phyloP scores from a whole-genome alignment of 1,140 invertebrate species.

The Vanessa tameamea region DNA sequence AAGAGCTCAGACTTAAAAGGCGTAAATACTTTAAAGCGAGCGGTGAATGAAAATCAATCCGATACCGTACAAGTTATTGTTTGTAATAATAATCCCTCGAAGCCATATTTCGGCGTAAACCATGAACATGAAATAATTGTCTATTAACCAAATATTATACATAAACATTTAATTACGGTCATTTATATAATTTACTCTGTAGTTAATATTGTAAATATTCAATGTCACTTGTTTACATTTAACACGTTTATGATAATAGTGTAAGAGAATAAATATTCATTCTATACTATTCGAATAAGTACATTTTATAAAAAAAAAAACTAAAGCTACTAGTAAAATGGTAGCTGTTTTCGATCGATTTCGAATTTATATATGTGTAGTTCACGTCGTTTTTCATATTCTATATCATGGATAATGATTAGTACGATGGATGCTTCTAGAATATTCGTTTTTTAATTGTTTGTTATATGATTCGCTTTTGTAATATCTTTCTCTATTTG shows the following conservation, averaged over 20 bases:
- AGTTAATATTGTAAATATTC: constrained; percentile 56
- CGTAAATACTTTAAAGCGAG: constrained; percentile 2
- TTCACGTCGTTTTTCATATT: constrained; percentile 25
- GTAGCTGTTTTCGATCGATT: constrained; percentile 33
- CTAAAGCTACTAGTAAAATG: constrained; percentile 14
- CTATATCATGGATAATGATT: constrained; percentile 11
- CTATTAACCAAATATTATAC: constrained; percentile 73
- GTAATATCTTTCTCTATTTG: background rate
- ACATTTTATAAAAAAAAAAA: constrained; percentile 6
- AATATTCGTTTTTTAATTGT: constrained; percentile 1
- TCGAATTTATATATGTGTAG: constrained; percentile 38
- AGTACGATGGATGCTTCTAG: background rate
- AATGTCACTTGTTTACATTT: constrained; percentile 36
- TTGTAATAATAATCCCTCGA: constrained; percentile 54
- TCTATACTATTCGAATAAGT: constrained; percentile 11
- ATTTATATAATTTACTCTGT: constrained; percentile 37
- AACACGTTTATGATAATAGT: constrained; percentile 23
- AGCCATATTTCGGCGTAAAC: constrained; percentile 46
- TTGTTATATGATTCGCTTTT: background rate
- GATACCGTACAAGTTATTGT: constrained; percentile 31
- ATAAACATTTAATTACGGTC: constrained; percentile 49
- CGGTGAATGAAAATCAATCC: constrained; percentile 25
- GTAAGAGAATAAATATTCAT: constrained; percentile 1
- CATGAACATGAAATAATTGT: constrained; percentile 63
- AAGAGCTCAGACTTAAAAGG: constrained; percentile 2